phyloP scores from a whole-genome alignment of 2,113 vertebrate genomes.

The Chamaea fasciata region DNA sequence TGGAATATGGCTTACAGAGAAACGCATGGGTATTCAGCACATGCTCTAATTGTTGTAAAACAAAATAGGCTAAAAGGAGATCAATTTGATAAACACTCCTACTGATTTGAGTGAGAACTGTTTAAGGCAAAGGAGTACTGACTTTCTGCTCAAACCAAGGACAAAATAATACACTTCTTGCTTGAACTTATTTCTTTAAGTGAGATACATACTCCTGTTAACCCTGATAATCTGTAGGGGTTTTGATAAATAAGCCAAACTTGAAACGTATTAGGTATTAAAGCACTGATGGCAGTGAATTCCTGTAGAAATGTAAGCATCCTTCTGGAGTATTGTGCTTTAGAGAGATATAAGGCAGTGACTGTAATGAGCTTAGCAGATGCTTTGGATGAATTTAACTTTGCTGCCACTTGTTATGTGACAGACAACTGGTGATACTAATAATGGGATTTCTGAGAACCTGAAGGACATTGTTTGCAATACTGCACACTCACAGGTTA shows the following conservation, averaged over 20 bases:
- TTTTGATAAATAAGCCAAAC: neutral
- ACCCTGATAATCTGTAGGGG: neutral
- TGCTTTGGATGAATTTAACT: neutral
- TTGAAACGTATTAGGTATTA: neutral
- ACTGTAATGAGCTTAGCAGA: neutral
- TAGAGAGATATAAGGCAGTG: neutral
- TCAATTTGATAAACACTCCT: neutral
- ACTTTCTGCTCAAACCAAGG: neutral
- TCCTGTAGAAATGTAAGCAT: neutral
- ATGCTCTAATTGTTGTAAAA: neutral
- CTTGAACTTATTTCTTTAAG: neutral
- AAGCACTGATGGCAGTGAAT: neutral
- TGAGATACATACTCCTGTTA: neutral
- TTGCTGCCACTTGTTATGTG: neutral
- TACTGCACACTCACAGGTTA: neutral
- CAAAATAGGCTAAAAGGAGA: neutral
- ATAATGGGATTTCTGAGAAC: conserved; percentile 50
- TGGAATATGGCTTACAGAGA: neutral
- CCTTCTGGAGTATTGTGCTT: neutral
- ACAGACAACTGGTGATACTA: conserved; percentile 2
- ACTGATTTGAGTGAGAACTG: neutral
- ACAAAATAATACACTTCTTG: neutral
- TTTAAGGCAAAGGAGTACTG: neutral
- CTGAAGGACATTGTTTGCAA: neutral
- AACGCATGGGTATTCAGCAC: neutral